These are phyloP conservation scores for Coracopsis vasa DNA, from an alignment of 2,113 vertebrate species.

Conservation along the genomic window DNA sequence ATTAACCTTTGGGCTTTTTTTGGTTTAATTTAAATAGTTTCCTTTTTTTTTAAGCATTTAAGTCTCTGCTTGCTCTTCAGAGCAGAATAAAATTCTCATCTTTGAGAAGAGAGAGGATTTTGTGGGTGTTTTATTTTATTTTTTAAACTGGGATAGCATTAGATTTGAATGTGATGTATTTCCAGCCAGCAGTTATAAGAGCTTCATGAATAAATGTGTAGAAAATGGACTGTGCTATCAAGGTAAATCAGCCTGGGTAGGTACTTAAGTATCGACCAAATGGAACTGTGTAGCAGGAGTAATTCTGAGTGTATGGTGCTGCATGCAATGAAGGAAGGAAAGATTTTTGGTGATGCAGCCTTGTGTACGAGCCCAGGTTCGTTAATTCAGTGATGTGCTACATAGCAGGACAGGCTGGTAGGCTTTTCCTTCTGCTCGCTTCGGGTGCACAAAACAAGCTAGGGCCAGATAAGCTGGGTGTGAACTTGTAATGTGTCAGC, in stretches of 20 bases:
- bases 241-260: constrained; percentile 51
- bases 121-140: neutral
- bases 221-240: constrained; percentile 40
- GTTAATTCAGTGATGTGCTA: neutral
- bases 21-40: neutral
- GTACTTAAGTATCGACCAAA: constrained; percentile 18
- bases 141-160: neutral
- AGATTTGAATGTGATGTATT: constrained; percentile 49
- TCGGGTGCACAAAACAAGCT: neutral
- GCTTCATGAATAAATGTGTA: constrained; percentile 56
- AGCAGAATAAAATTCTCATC: neutral
- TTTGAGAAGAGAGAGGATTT: neutral
- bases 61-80: neutral
- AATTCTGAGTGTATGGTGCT: neutral
- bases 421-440: neutral
- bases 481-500: neutral
- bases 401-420: neutral
- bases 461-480: neutral
- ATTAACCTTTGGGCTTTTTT: neutral
- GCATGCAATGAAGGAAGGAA: neutral
- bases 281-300: neutral
- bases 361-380: neutral
- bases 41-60: neutral
- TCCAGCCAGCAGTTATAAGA: constrained; percentile 25
- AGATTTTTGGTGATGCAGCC: neutral